These are phyloP conservation scores for Pomatorhinus ruficollis DNA, from an alignment of 2,113 vertebrate species.

Conservation along the genomic window DNA sequence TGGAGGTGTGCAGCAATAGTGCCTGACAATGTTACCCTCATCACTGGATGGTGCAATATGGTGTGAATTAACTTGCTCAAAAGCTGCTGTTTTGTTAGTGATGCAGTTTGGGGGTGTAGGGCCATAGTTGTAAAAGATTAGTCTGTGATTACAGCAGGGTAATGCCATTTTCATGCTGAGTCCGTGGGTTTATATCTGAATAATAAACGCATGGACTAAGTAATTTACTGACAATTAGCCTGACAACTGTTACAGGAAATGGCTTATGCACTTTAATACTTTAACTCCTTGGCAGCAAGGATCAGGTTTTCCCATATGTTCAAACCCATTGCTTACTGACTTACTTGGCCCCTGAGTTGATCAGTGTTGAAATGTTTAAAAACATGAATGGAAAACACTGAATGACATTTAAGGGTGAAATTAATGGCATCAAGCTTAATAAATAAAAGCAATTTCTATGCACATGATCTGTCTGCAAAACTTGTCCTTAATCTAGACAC, in stretches of 20 bases:
- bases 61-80: not conserved
- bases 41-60: not conserved
- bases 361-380: not conserved
- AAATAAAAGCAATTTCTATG: not conserved
- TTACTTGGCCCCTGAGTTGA: not conserved
- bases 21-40: not conserved
- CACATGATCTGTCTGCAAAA: not conserved
- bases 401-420: not conserved
- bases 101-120: not conserved
- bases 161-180: constrained; percentile 4
- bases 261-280: constrained; percentile 56
- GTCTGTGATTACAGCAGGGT: not conserved
- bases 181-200: constrained; percentile 39
- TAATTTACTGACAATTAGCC: constrained; percentile 59
- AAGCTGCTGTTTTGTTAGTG: not conserved
- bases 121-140: not conserved
- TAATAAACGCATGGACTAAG: constrained; percentile 40
- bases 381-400: not conserved
- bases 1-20: not conserved
- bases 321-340: not conserved
- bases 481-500: not conserved
- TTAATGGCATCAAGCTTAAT: not conserved
- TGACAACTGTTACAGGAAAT: constrained; percentile 46
- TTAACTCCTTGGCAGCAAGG: constrained; percentile 38
- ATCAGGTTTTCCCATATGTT: constrained; percentile 13